These are phyloP conservation scores for Tribolium castaneum DNA, from an alignment of 1,140 invertebrate genomes.

Conservation along the genomic window DNA sequence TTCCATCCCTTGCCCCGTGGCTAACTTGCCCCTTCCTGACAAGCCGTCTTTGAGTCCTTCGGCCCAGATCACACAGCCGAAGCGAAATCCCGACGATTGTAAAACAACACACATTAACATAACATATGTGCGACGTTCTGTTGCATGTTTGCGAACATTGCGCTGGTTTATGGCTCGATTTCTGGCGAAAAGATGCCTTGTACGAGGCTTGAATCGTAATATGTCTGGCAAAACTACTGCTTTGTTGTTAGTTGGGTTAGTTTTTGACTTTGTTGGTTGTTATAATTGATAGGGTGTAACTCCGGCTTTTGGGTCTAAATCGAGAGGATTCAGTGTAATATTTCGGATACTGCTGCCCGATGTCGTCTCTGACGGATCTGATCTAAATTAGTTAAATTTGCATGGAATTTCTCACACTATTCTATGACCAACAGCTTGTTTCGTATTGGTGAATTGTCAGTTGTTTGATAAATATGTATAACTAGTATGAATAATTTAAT, in stretches of 20 bases:
- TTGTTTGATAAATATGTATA: constrained; percentile 40
- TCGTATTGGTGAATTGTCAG: constrained; percentile 33
- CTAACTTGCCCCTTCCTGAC: constrained; percentile 50
- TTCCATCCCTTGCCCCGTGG: constrained; percentile 50
- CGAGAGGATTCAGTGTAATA: constrained; percentile 12
- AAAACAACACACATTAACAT: background rate
- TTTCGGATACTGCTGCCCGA: constrained; percentile 43
- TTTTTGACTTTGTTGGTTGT: constrained; percentile 16
- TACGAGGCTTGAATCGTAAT: too few relatives aligned
- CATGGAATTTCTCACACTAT: constrained; percentile 48
- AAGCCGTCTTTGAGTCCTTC: constrained; percentile 18
- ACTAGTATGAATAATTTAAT: constrained; percentile 35
- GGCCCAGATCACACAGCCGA: constrained; percentile 3
- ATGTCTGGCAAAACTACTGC: too few relatives aligned
- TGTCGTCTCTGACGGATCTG: constrained; percentile 48
- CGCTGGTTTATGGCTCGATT: background rate
- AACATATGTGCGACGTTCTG: background rate
- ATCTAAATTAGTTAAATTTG: constrained; percentile 53
- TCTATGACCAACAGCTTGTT: constrained; percentile 43
- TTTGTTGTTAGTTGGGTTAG: background rate
- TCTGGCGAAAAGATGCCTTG: too few relatives aligned
- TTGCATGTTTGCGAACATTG: background rate
- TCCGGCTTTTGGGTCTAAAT: constrained; percentile 9
- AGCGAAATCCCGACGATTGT: background rate
- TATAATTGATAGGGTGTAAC: constrained; percentile 20